Conservation (phyloP, 2,888 invertebrate genomes). For the Diadromus collaris region DNA sequence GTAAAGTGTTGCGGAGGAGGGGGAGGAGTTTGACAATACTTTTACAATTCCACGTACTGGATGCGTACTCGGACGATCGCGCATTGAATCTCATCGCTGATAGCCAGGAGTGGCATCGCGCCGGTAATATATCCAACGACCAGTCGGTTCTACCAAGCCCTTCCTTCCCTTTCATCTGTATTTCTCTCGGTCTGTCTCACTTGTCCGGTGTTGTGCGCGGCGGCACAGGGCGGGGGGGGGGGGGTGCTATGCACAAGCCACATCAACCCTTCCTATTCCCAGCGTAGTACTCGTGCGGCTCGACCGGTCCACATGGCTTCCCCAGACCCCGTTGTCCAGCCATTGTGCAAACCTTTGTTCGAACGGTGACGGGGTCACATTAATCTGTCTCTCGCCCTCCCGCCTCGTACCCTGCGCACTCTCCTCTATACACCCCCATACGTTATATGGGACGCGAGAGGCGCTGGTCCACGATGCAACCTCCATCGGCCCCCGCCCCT, state of each 20-base stretch:
- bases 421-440: slow-evolving; percentile 44
- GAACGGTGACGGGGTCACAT: slow-evolving; percentile 78
- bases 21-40: slow-evolving; percentile 66
- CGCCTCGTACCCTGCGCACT: slow-evolving; percentile 4
- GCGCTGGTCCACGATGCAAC: slow-evolving; percentile 37
- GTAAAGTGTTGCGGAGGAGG: slow-evolving; percentile 45
- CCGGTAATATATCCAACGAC: slow-evolving; percentile 75
- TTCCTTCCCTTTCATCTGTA: slow-evolving; percentile 51
- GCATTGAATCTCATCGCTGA: slow-evolving; percentile 76
- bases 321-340: slow-evolving; percentile 70
- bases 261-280: slow-evolving; percentile 28
- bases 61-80: slow-evolving; percentile 70
- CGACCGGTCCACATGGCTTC: slow-evolving; percentile 69
- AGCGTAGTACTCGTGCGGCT: slow-evolving; percentile 25
- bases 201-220: slow-evolving; percentile 44
- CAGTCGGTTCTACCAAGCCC: slow-evolving; percentile 69
- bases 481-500: slow-evolving; percentile 20
- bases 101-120: slow-evolving; percentile 72
- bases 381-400: slow-evolving; percentile 77
- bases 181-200: slow-evolving; percentile 36
- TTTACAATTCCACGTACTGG: slow-evolving; percentile 66
- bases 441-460: slow-evolving; percentile 46
- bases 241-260: slow-evolving; percentile 2
- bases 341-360: slow-evolving; percentile 79
- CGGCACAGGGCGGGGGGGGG: too few relatives aligned